Evolutionary conservation across 2,797 vertebrate species (phyloP).

Genomic region (Melopsittacus undulatus): DNA sequence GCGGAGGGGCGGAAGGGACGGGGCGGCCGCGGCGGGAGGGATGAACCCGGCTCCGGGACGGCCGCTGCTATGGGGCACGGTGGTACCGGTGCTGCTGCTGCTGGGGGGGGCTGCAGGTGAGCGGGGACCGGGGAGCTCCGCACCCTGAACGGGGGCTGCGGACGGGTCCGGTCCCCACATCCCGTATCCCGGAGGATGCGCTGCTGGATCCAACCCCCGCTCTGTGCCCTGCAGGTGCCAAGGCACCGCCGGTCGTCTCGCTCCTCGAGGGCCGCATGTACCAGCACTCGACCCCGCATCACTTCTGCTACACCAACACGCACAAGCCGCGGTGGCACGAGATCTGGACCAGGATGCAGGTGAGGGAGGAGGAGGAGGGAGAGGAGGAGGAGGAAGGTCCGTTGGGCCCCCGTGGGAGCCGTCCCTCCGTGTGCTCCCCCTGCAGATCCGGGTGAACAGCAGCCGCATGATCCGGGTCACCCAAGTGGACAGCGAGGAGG

Average conservation of each 20-base stretch:
- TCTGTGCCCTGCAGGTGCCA: background rate
- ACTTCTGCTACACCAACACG: slow-evolving; percentile 87
- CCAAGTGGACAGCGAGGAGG: slow-evolving; percentile 86
- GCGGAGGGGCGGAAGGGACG: background rate
- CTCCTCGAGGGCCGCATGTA: slow-evolving; percentile 26
- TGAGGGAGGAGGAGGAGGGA: slow-evolving; percentile 33
- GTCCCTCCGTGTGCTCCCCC: rapidly evolving
- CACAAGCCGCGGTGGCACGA: slow-evolving; percentile 86
- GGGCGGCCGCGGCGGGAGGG: slow-evolving; percentile 40
- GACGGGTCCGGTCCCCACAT: too few relatives aligned
- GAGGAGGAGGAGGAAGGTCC: background rate
- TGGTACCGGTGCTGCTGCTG: background rate
- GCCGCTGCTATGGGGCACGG: background rate
- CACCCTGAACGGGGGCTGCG: too few relatives aligned
- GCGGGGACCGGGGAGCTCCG: too few relatives aligned
- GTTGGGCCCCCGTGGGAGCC: background rate
- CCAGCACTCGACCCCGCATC: background rate
- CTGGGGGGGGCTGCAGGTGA: background rate
- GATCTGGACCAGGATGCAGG: slow-evolving; percentile 91
- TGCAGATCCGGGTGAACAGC: slow-evolving; percentile 88
- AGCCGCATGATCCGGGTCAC: slow-evolving; percentile 84
- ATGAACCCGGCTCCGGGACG: background rate
- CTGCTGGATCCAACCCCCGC: background rate
- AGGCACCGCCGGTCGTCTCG: background rate
- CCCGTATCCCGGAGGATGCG: too few relatives aligned